Evolutionary conservation across 2,113 vertebrate species (phyloP).

Genomic region (Gambusia holbrooki): DNA sequence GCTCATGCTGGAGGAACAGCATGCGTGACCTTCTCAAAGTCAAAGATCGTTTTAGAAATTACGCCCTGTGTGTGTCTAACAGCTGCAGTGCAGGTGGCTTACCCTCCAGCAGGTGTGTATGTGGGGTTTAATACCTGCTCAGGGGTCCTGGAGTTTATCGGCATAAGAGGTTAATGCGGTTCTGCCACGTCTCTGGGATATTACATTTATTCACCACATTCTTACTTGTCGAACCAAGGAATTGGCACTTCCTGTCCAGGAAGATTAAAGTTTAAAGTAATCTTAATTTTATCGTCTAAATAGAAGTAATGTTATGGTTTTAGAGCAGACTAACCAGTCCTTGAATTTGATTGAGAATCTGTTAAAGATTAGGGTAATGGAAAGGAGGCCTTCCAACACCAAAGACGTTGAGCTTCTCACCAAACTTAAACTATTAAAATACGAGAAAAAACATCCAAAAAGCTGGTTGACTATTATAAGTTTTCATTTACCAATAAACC

Average conservation of each 20-base stretch:
- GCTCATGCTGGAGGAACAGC: constrained; percentile 25
- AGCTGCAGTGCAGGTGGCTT: neutral
- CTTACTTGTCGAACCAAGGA: neutral
- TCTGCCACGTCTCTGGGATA: no score
- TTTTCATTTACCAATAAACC: no score
- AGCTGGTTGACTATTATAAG: no score
- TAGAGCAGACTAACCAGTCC: neutral
- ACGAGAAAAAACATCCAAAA: neutral
- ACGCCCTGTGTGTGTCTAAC: constrained; percentile 14
- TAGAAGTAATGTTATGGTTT: neutral
- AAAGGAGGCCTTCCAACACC: neutral
- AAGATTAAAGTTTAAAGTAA: neutral
- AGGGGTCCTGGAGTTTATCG: constrained; percentile 17
- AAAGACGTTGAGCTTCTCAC: neutral
- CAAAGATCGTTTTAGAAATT: constrained; percentile 47
- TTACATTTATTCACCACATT: neutral
- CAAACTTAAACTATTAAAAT: neutral
- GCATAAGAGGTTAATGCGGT: neutral
- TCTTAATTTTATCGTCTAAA: neutral
- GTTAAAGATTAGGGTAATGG: neutral
- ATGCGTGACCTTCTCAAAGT: constrained; percentile 44
- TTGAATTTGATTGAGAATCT: neutral
- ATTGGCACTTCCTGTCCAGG: neutral
- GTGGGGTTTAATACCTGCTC: constrained; percentile 24
- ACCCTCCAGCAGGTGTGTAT: constrained; percentile 3